Conservation (phyloP, 2,113 vertebrate species). For the Ceyx melanurus region DNA sequence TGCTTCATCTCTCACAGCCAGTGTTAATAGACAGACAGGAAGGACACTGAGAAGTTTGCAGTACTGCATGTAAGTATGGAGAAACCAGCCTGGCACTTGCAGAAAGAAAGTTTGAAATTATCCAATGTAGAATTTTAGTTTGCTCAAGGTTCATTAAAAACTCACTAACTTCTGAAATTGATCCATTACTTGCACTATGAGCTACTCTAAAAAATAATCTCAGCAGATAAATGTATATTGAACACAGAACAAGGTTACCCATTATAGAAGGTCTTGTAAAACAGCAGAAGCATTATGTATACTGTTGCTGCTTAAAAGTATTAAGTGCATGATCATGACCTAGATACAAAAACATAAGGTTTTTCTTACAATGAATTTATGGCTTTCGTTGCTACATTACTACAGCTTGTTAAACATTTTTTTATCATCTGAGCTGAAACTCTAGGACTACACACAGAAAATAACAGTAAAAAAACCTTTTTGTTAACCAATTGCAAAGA, state of each 20-base stretch:
- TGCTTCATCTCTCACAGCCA: neutral
- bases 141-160: neutral
- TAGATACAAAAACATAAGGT: neutral
- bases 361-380: neutral
- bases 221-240: neutral
- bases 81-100: neutral
- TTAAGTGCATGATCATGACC: neutral
- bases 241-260: neutral
- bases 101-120: neutral
- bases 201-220: neutral
- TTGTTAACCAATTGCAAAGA: neutral
- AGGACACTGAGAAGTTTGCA: neutral
- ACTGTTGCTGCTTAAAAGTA: neutral
- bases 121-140: neutral
- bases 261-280: neutral
- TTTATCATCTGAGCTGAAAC: neutral
- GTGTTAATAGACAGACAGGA: neutral
- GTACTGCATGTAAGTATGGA: neutral
- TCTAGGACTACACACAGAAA: neutral
- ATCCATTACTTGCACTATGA: neutral
- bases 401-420: neutral
- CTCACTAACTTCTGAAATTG: neutral
- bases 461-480: accelerated
- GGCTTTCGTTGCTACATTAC: neutral
- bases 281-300: neutral